Evolutionary conservation across 2,113 vertebrate species (phyloP), one percentile per base, ranked within the genome.

Genomic region (Calyptommatus sinebrachiatus): DNA sequence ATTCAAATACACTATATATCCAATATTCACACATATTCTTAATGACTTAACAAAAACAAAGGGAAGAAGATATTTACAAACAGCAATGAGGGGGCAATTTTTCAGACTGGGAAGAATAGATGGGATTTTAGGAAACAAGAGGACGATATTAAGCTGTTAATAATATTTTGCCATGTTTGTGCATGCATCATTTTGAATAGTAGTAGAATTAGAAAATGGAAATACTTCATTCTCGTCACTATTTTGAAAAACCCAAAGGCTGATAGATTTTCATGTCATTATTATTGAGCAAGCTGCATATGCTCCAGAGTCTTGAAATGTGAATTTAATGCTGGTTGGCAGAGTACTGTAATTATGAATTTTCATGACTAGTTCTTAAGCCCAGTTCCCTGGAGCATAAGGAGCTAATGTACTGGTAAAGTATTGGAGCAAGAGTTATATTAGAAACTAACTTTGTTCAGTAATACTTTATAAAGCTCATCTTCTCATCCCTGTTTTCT

Each of bases 181-280:
- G 21, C 35, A 29, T 70, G 45, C 45, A 22, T 77, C 84, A 81
- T 71, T 81, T 71, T 18, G 50, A 48, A 80, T 6, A 71, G 41
- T 1, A 26, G 20, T 28, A 84, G 48, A 70, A 76, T 8, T 9
- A 80, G 10, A 21, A 10, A 35, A 57, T 29, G 69, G 24, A 83
- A 85, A 79, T 16, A 46, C 12, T 31, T 62, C 80, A 5, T 46
- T 86, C 72, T 50, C 28, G 82, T 31, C 24, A 46, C 4, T 70
- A 21, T 68, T 53, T 68, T 67, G 60, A 89, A 87, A 41, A 86
- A 76, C 20, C 70, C 28, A 50, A 86, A 86, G 50, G 16, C 12
- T 2, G 0, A 67, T 31, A 78, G 70, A 60, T n/a, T 66, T 78
- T 69, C 24, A 28, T 82, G 78, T 76, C 48, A 14, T 78, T 89